Evolutionary conservation across 2,113 vertebrate genomes (phyloP).

Genomic region (Entomyzon cyanotis): DNA sequence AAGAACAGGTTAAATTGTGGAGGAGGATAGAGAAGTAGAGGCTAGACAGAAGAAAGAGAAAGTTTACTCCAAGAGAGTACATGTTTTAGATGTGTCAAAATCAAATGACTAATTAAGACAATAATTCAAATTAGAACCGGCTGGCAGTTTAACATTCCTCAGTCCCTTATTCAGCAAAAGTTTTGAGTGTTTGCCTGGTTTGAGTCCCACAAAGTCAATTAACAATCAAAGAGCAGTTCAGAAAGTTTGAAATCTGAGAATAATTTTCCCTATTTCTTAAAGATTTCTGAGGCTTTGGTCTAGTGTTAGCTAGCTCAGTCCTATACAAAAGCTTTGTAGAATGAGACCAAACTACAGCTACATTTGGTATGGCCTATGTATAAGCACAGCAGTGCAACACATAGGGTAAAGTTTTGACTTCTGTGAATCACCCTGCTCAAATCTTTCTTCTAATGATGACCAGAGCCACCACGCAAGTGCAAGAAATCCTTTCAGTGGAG

Average conservation of each 20-base stretch:
- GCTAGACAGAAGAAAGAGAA: background rate
- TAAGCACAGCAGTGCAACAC: background rate
- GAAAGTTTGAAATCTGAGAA: background rate
- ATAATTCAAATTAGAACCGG: constrained; percentile 31
- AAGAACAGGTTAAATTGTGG: constrained; percentile 10
- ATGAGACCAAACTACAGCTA: background rate
- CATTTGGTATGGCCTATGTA: background rate
- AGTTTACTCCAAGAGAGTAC: background rate
- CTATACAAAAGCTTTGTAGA: background rate
- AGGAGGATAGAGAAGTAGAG: background rate
- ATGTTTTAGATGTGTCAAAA: constrained; percentile 42
- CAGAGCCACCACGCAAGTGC: background rate
- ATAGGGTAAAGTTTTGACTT: background rate
- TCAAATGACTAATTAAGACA: constrained; percentile 37
- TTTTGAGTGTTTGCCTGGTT: background rate
- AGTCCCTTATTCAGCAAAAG: constrained; percentile 36
- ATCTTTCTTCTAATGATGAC: background rate
- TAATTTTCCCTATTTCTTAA: background rate
- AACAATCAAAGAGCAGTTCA: background rate
- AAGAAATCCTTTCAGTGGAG: background rate
- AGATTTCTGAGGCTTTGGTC: background rate
- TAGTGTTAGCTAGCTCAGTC: background rate
- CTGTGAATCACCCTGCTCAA: background rate
- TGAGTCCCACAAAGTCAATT: background rate
- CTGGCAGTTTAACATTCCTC: constrained; percentile 20